Percentiles rank a stretch among this genome's conserved stretches.
phyloP scores from a whole-genome alignment of 1,140 invertebrate species.

The Streblospio benedicti region DNA sequence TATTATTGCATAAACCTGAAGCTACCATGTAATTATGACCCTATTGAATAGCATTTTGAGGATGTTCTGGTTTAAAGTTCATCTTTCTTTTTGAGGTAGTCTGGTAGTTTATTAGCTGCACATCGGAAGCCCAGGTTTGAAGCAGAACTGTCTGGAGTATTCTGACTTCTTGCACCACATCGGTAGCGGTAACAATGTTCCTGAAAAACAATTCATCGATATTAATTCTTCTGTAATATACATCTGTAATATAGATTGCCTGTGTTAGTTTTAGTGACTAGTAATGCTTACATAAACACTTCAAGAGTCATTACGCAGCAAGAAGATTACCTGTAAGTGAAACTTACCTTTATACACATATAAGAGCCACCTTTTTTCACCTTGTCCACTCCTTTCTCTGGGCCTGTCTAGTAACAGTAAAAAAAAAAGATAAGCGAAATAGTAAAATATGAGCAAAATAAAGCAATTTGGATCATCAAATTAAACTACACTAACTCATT shows the following conservation, averaged over 20 bases:
- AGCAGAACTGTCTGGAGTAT: slow-evolving; percentile 84
- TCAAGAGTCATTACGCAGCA: no score
- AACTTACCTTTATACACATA: slow-evolving; percentile 68
- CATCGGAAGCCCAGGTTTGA: slow-evolving; percentile 91
- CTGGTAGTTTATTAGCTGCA: slow-evolving; percentile 50
- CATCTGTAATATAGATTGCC: background rate
- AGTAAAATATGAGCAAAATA: no score
- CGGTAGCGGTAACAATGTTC: slow-evolving; percentile 85
- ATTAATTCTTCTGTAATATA: slow-evolving; percentile 12
- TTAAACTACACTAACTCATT: background rate
- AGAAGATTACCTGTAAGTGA: no score
- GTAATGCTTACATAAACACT: no score
- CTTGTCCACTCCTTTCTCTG: slow-evolving; percentile 59
- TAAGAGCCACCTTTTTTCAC: slow-evolving; percentile 96
- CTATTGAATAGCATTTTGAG: no score
- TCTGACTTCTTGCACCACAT: slow-evolving; percentile 86
- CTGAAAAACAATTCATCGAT: slow-evolving; percentile 41
- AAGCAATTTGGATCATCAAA: slow-evolving; percentile 1
- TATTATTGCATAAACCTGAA: no score
- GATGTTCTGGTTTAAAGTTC: no score
- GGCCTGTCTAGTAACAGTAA: slow-evolving; percentile 53
- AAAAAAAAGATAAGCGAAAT: no score
- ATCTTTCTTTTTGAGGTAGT: slow-evolving; percentile 25
- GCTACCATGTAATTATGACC: no score
- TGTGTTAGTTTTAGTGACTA: no score